Percentiles rank a stretch among this genome's conserved stretches.
These are phyloP conservation scores for Oreochromis mossambicus DNA, from an alignment of 2,797 vertebrate species.

Conservation along the genomic window DNA sequence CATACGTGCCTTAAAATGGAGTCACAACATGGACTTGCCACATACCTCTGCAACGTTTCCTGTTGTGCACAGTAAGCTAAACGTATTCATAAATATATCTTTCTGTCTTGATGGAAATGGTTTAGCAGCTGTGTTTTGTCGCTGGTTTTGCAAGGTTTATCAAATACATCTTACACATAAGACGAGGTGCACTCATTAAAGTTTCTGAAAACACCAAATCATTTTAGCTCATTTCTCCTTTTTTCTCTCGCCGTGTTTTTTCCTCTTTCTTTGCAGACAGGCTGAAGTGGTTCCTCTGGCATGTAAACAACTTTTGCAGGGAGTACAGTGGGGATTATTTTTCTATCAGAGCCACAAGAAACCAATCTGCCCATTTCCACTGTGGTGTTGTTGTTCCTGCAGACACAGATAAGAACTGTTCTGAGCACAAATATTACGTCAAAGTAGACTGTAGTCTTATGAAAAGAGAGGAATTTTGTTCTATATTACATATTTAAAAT, in stretches of 20 bases:
- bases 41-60: neutral
- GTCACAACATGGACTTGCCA: neutral
- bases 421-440: neutral
- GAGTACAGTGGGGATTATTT: neutral
- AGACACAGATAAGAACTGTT: neutral
- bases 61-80: neutral
- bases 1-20: accelerated
- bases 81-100: neutral
- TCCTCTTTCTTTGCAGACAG: neutral
- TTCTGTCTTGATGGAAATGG: neutral
- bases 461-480: neutral
- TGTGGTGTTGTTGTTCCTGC: neutral
- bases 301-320: neutral
- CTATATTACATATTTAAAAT: neutral
- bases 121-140: neutral
- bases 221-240: neutral
- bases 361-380: neutral
- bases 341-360: neutral
- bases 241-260: neutral
- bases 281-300: neutral
- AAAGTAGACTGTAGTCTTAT: neutral
- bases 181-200: neutral
- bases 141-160: neutral
- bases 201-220: accelerated
- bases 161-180: neutral